Conservation (phyloP, 2,113 vertebrate species). For the Chaetodon trifascialis region DNA sequence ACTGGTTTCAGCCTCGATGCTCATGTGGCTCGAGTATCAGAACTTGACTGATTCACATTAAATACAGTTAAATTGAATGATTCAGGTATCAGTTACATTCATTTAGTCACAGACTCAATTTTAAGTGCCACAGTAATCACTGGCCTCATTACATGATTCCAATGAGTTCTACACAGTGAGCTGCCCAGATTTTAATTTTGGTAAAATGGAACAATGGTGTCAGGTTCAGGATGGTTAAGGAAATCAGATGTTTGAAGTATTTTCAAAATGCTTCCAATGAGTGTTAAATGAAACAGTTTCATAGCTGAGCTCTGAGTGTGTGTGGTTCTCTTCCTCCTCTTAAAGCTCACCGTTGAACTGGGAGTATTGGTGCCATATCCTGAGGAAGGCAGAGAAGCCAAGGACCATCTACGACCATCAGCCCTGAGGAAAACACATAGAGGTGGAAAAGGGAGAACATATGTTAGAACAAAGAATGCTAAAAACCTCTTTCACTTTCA, state of each 20-base stretch:
- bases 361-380: constrained; percentile 97
- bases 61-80: too few relatives aligned
- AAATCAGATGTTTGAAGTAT: not conserved
- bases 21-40: not conserved
- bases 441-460: not conserved
- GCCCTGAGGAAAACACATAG: constrained; percentile 81
- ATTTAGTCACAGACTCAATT: too few relatives aligned
- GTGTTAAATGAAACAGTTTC: not conserved
- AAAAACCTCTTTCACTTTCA: constrained; percentile 28
- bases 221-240: not conserved
- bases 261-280: not conserved
- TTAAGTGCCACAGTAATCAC: not conserved
- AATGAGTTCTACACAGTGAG: not conserved
- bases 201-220: not conserved
- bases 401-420: constrained; percentile 94
- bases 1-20: not conserved
- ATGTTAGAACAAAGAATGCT: not conserved
- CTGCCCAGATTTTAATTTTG: not conserved
- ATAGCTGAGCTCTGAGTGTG: not conserved
- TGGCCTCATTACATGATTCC: too few relatives aligned
- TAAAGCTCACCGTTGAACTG: constrained; percentile 89
- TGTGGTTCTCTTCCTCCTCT: not conserved
- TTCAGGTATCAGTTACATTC: too few relatives aligned
- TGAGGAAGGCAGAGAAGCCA: constrained; percentile 94
- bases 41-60: too few relatives aligned